These are phyloP conservation scores for Pteria penguin DNA, from an alignment of 2,888 invertebrate genomes.

Conservation along the genomic window DNA sequence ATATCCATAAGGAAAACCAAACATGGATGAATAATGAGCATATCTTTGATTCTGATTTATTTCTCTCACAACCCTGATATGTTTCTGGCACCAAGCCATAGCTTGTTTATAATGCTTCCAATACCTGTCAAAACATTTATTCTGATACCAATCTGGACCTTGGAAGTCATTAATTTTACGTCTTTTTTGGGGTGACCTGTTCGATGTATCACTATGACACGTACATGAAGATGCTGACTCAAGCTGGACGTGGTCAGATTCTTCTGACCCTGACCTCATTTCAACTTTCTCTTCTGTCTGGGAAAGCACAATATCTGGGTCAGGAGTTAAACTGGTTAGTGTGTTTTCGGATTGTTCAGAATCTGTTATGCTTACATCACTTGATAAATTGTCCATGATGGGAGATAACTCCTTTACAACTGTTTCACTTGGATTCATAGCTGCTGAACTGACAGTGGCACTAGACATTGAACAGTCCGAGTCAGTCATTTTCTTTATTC, in stretches of 20 bases:
- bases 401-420: background rate
- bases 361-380: slow-evolving; percentile 34
- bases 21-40: background rate
- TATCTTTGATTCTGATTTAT: slow-evolving; percentile 4
- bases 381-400: slow-evolving; percentile 8
- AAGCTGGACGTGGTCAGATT: background rate
- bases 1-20: slow-evolving; percentile 4
- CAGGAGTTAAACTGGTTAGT: slow-evolving; percentile 29
- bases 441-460: background rate
- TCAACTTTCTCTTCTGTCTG: background rate
- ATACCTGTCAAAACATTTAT: slow-evolving; percentile 65
- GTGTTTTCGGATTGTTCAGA: slow-evolving; percentile 23
- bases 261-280: background rate
- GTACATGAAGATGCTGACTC: background rate
- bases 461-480: slow-evolving; percentile 6
- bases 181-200: slow-evolving; percentile 10
- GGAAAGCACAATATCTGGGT: slow-evolving; percentile 6
- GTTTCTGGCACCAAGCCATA: slow-evolving; percentile 69
- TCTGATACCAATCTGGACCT: slow-evolving; percentile 60
- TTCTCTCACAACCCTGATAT: slow-evolving; percentile 56
- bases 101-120: slow-evolving; percentile 70
- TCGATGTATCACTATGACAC: background rate
- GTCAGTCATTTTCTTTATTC: too few species aligned
- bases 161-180: background rate
- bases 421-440: background rate